These are phyloP conservation scores for Cyprinus carpio DNA, from an alignment of 2,113 vertebrate species.

Conservation along the genomic window DNA sequence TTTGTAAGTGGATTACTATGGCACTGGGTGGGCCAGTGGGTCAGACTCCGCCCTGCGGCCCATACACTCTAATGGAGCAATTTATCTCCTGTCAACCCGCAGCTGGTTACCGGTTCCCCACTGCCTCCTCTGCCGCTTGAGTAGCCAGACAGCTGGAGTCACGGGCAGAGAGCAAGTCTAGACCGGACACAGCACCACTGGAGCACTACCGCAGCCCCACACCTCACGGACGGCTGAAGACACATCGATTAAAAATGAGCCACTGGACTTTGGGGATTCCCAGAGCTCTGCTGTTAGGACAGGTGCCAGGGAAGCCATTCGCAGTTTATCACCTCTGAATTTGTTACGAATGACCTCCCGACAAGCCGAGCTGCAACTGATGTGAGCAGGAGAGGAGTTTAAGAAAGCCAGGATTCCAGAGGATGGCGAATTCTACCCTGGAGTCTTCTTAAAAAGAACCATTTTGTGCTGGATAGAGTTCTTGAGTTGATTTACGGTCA, in stretches of 20 bases:
- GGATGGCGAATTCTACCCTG: not conserved
- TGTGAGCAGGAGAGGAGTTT: not conserved
- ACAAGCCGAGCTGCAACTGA: not conserved
- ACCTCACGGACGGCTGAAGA: constrained; percentile 7
- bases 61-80: constrained; percentile 49
- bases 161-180: constrained; percentile 3
- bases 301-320: constrained; percentile 26
- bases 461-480: not conserved
- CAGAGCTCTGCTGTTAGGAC: constrained; percentile 37
- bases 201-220: not conserved
- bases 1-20: constrained; percentile 17
- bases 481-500: not conserved
- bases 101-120: constrained; percentile 44
- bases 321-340: constrained; percentile 44
- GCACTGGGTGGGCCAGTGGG: constrained; percentile 44
- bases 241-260: constrained; percentile 31
- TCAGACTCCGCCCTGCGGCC: constrained; percentile 45
- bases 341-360: constrained; percentile 17
- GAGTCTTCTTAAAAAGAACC: not conserved
- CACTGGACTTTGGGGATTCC: constrained; percentile 39
- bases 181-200: constrained; percentile 20
- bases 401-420: not conserved
- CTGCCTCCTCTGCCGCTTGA: constrained; percentile 1
- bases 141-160: constrained; percentile 3
- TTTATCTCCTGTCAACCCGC: constrained; percentile 60